Evolutionary conservation across 2,888 invertebrate genomes (phyloP), one percentile per base, ranked within the genome.

Genomic region (Cerastoderma edule): DNA sequence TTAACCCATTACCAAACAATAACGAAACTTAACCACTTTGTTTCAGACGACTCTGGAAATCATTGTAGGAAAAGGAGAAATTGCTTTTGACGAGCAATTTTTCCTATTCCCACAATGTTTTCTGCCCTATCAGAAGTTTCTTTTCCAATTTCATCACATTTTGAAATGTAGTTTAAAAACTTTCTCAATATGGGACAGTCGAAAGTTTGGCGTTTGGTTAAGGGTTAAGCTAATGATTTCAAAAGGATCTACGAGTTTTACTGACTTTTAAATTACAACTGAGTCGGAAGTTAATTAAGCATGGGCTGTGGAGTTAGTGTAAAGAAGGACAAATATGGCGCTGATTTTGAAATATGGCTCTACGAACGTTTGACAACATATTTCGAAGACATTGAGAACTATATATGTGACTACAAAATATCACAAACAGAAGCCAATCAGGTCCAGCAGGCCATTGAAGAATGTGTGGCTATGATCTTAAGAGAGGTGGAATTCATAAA

Each of bases 341-440:
- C 53, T 22, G 69, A 69, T 28, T 68, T 57, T 46, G 53, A 73
- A 35, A 6, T 22, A 10, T 57, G 70, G 30, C 44, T 78, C 28
- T 67, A 67, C 30, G 64, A 67, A 53, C 60, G 80, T 50, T 35
- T 80, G 48, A 64, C 75, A 8, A 67, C 35, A 35, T 80, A 80
- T 35, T 76, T 80, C 46, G 71, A 66, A 6, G 80, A 80, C 39
- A 75, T 75, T 13, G 70, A 76, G 39, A 54, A 39, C 39, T 63
- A 73, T 19, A 56, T 76, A 19, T 39, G 76, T 27, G 64, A 67
- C 24, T 44, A 65, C 4, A 69, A 63, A 35, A 57, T 68, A 1
- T 22, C 32, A 4, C 44, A 73, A 16, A 65, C 67, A 5, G 73
- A 68, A 39, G 48, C 68, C 28, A 71, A 27, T 8, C 67, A 75